Evolutionary conservation across 2,888 invertebrate species (phyloP), one percentile per base, ranked within the genome.

Genomic region (Acleris laterana): DNA sequence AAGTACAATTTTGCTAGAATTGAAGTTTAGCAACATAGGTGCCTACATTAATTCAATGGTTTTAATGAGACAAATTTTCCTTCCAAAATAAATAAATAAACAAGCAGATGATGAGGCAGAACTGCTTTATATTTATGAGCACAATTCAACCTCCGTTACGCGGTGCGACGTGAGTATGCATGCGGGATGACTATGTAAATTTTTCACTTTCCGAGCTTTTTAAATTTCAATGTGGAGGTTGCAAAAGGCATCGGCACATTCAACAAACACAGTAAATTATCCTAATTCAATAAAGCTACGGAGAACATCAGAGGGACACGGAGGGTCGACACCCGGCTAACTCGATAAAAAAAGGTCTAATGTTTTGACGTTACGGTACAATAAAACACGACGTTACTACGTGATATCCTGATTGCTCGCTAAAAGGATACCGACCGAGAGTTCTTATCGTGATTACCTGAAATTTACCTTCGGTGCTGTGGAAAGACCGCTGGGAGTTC

Each of bases 201-300:
- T 66, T 66, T 66, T 66, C 66, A 66, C 66, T 66, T 62, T 57
- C 56, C 62, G 48, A 62, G 56, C 66, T 66, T 66, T 68, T 68
- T 62, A 64, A 56, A 68, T 63, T 64, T 64, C 53, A 62, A 62
- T 46, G 58, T 46, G 52, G 53, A 68, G 66, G 69, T 68, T 57
- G 49, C 48, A 48, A 71, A 77, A 81, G 76, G 78, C 77, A 72
- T 75, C 69, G 77, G 76, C 71, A 80, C 80, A 74, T 83, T 80
- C 82, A 81, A 85, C 81, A 85, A 85, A 85, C 82, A 85, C 82
- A 79, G 81, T 82, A 82, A 85, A 84, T 87, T 84, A 85, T 81
- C 85, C 84, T 85, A 85, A 87, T 83, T 82, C 81, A 83, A 85
- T 85, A 82, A 81, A 78, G 77, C 77, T 71, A 73, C 72, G 71